phyloP scores from a whole-genome alignment of 2,113 vertebrate species.

The Otis tarda region DNA sequence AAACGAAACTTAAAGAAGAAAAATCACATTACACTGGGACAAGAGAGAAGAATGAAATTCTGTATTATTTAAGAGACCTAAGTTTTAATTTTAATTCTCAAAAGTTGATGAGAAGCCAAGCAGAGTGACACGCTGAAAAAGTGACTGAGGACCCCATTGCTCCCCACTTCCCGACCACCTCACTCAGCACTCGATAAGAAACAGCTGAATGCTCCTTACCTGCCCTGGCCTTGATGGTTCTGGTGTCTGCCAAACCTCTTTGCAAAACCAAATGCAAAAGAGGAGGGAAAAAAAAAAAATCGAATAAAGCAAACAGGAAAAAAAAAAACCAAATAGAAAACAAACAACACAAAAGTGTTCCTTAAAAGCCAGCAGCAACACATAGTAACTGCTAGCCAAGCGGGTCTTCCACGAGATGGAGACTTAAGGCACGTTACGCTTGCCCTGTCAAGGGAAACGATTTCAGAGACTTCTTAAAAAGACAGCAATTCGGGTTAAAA shows the following conservation, averaged over 20 bases:
- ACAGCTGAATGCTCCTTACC: constrained; percentile 49
- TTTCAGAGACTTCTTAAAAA: constrained; percentile 58
- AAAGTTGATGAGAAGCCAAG: neutral
- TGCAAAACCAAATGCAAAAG: neutral
- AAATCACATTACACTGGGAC: rapidly evolving
- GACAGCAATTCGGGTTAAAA: neutral
- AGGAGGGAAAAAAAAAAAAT: neutral
- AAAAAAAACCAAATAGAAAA: neutral
- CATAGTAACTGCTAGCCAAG: neutral
- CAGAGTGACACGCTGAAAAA: neutral
- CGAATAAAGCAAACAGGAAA: neutral
- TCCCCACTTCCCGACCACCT: neutral
- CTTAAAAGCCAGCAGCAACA: constrained; percentile 32
- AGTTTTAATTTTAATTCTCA: neutral
- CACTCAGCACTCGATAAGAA: neutral
- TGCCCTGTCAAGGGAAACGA: constrained; percentile 10
- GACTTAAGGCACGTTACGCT: neutral
- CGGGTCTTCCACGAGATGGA: constrained; percentile 21
- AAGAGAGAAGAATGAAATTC: neutral
- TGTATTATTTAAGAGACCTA: neutral
- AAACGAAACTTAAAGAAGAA: neutral
- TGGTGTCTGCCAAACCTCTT: constrained; percentile 39
- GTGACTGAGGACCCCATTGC: neutral
- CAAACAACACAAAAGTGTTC: neutral
- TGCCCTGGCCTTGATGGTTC: constrained; percentile 26